A percentile compares a stretch with the other conserved stretches of the same genome.
Conservation (phyloP, 2,113 vertebrate species). For the Crypturellus undulatus region DNA sequence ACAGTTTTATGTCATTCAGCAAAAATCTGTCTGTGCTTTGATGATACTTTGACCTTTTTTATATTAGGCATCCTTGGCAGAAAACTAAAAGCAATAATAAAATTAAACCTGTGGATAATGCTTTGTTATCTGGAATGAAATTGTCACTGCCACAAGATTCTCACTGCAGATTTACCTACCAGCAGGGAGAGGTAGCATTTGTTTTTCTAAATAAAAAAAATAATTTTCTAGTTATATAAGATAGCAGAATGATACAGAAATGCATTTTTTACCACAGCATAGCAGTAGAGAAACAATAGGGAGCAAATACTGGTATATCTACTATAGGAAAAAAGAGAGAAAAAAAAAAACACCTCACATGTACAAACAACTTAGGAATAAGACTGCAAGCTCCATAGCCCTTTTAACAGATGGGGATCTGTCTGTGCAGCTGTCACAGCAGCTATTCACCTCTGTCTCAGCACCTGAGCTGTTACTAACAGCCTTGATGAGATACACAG, state of each 20-base stretch:
- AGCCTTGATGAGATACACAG: neutral
- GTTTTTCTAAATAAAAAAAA: slow-evolving; percentile 23
- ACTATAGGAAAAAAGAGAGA: neutral
- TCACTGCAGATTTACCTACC: neutral
- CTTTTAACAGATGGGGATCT: neutral
- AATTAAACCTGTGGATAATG: slow-evolving; percentile 73
- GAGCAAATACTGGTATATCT: accelerated
- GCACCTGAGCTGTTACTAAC: neutral
- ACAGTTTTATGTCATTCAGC: slow-evolving; percentile 92
- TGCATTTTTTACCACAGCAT: neutral
- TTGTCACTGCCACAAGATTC: neutral
- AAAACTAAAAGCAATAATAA: slow-evolving; percentile 74
- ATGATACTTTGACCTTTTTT: slow-evolving; percentile 89
- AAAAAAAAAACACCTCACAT: accelerated
- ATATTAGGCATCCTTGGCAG: slow-evolving; percentile 72
- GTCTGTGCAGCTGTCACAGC: neutral
- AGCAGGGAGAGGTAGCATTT: neutral
- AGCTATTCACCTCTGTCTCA: neutral
- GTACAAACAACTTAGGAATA: neutral
- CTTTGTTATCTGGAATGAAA: slow-evolving; percentile 64
- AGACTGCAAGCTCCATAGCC: neutral
- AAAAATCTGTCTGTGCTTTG: slow-evolving; percentile 84
- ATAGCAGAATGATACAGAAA: neutral
- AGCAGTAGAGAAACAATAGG: neutral
- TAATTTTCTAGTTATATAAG: neutral